phyloP scores from a whole-genome alignment of 1,140 invertebrate species.

The Amphibalanus amphitrite region DNA sequence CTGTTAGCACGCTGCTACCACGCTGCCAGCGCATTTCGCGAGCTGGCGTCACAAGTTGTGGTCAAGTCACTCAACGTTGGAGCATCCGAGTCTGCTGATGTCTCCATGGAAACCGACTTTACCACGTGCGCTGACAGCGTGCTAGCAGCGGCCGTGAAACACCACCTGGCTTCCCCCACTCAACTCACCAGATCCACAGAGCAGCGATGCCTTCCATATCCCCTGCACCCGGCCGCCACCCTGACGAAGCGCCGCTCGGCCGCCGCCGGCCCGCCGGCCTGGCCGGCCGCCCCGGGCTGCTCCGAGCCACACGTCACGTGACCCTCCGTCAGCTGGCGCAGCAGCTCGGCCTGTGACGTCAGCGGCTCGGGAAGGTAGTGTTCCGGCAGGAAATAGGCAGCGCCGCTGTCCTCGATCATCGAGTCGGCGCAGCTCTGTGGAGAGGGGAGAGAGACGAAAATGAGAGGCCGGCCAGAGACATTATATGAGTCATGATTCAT shows the following conservation, averaged over 20 bases:
- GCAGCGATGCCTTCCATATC: background rate
- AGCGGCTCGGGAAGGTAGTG: conserved; percentile 52
- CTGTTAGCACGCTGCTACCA: too few relatives aligned
- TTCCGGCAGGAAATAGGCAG: conserved; percentile 60
- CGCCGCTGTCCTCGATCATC: background rate
- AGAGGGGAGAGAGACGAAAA: too few relatives aligned
- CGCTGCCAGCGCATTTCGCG: too few relatives aligned
- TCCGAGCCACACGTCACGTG: background rate
- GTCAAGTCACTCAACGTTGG: too few relatives aligned
- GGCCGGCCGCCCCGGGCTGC: background rate
- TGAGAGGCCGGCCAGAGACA: too few relatives aligned
- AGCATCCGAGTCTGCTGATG: too few relatives aligned
- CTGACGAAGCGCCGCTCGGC: background rate
- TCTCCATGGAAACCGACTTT: too few relatives aligned
- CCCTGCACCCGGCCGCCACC: background rate
- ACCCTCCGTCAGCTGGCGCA: background rate
- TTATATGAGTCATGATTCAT: too few relatives aligned
- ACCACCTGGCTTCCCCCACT: background rate
- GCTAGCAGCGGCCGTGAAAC: background rate
- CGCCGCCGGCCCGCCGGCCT: background rate
- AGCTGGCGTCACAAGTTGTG: too few relatives aligned
- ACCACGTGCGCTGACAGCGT: background rate
- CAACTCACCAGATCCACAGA: background rate
- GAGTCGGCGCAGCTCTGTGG: too few relatives aligned
- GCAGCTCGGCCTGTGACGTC: conserved; percentile 25